These are phyloP conservation scores for Tetragonisca angustula DNA, from an alignment of 2,888 invertebrate genomes.

Conservation along the genomic window DNA sequence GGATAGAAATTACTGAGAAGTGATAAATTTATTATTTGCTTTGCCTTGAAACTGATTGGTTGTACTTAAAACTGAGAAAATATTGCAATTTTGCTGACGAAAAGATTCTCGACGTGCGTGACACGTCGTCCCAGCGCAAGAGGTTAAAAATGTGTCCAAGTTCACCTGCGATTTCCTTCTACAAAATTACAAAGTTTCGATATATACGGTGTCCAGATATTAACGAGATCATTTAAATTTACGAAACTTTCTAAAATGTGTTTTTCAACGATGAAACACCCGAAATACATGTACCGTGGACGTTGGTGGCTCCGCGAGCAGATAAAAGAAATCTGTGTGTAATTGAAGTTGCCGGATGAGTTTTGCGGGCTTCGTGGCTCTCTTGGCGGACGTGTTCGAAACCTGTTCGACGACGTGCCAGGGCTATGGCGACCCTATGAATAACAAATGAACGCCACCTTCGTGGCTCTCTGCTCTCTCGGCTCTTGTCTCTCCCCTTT, in stretches of 20 bases:
- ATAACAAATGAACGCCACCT: slow-evolving; percentile 68
- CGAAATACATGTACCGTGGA: slow-evolving; percentile 7
- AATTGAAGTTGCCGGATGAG: slow-evolving; percentile 59
- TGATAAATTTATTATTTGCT: no score
- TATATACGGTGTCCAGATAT: no score
- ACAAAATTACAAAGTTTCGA: no score
- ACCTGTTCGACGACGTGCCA: slow-evolving; percentile 64
- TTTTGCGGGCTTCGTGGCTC: slow-evolving; percentile 28
- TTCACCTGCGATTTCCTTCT: no score
- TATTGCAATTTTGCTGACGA: no score
- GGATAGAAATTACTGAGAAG: no score
- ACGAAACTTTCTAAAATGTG: background rate
- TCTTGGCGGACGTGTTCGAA: slow-evolving; percentile 58
- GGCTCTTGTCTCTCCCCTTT: background rate
- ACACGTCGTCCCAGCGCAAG: no score
- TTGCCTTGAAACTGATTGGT: no score
- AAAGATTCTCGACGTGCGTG: no score
- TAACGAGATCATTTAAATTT: no score
- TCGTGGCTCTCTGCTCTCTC: slow-evolving; percentile 21
- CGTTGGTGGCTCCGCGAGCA: slow-evolving; percentile 8
- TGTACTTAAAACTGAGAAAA: no score
- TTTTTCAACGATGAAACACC: background rate
- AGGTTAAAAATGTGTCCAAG: no score
- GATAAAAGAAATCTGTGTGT: slow-evolving; percentile 54
- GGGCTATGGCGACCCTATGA: slow-evolving; percentile 67